phyloP scores from a whole-genome alignment of 2,113 vertebrate genomes.

The Deroptyus accipitrinus region DNA sequence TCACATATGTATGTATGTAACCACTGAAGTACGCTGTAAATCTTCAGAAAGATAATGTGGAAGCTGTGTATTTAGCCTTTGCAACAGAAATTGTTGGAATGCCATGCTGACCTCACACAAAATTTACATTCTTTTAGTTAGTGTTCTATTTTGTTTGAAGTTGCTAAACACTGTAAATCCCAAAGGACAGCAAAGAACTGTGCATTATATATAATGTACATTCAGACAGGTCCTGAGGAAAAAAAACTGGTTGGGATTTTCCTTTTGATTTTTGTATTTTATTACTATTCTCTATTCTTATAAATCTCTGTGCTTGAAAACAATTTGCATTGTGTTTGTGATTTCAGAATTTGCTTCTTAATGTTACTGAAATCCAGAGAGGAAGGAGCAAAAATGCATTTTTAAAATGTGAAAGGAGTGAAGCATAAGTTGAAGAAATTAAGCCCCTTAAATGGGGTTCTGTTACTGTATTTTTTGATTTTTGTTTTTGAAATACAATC shows the following conservation, averaged over 20 bases:
- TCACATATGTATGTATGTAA: not conserved
- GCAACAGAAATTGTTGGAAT: not conserved
- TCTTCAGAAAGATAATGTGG: not conserved
- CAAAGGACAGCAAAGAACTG: not conserved
- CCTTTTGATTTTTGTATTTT: not conserved
- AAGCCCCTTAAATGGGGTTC: not conserved
- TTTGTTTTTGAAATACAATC: not conserved
- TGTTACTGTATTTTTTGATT: not conserved
- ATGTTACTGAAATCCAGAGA: not conserved
- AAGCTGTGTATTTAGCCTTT: not conserved
- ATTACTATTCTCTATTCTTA: not conserved
- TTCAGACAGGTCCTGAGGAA: not conserved
- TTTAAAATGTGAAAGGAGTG: not conserved
- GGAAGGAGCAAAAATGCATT: not conserved
- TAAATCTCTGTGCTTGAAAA: not conserved
- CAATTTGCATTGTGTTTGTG: not conserved
- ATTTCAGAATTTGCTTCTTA: slow-evolving; percentile 12
- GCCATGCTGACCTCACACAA: not conserved
- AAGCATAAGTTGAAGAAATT: slow-evolving; percentile 34
- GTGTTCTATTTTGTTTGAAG: not conserved
- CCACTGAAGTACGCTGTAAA: not conserved
- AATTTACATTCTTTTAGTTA: not conserved
- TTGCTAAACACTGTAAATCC: not conserved
- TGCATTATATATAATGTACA: not conserved
- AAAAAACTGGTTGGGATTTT: not conserved